Conservation (phyloP, 1,140 invertebrate species). For the Mamestra configurata region DNA sequence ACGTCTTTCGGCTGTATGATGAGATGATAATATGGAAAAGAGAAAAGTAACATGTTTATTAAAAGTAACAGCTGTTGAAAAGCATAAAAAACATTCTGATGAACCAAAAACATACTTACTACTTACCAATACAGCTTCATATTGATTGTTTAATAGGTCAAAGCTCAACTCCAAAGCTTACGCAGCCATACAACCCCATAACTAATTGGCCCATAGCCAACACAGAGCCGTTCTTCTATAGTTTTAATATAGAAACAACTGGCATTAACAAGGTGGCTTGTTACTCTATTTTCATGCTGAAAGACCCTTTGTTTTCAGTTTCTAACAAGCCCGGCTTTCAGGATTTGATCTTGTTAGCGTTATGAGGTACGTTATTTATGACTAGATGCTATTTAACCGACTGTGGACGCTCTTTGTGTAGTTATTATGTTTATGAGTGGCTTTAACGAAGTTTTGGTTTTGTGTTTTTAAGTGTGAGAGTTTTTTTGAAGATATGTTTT, state of each 20-base stretch:
- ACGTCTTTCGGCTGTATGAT: too few relatives aligned
- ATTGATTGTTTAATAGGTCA: too few relatives aligned
- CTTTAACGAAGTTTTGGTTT: slow-evolving; percentile 29
- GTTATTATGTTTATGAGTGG: slow-evolving; percentile 50
- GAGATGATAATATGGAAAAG: too few relatives aligned
- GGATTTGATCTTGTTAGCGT: slow-evolving; percentile 56
- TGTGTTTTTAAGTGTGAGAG: neutral
- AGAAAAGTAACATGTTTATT: too few relatives aligned
- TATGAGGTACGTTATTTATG: slow-evolving; percentile 49
- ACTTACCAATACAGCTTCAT: too few relatives aligned
- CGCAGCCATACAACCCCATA: slow-evolving; percentile 22
- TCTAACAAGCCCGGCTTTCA: slow-evolving; percentile 68
- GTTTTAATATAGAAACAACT: slow-evolving; percentile 75
- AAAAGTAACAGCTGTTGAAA: too few relatives aligned
- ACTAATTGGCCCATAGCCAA: slow-evolving; percentile 74
- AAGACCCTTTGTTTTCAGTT: slow-evolving; percentile 75
- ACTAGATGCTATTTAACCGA: slow-evolving; percentile 38
- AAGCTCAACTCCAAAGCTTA: slow-evolving; percentile 30
- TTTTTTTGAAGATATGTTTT: neutral
- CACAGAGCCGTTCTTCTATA: slow-evolving; percentile 64
- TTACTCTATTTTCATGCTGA: slow-evolving; percentile 75
- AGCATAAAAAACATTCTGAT: too few relatives aligned
- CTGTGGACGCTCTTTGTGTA: slow-evolving; percentile 30
- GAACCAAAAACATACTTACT: too few relatives aligned
- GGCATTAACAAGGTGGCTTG: slow-evolving; percentile 74